A percentile compares a stretch with the other conserved stretches of the same genome.
Evolutionary conservation across 2,888 invertebrate species (phyloP).

Genomic region (Tenthredo distinguenda): DNA sequence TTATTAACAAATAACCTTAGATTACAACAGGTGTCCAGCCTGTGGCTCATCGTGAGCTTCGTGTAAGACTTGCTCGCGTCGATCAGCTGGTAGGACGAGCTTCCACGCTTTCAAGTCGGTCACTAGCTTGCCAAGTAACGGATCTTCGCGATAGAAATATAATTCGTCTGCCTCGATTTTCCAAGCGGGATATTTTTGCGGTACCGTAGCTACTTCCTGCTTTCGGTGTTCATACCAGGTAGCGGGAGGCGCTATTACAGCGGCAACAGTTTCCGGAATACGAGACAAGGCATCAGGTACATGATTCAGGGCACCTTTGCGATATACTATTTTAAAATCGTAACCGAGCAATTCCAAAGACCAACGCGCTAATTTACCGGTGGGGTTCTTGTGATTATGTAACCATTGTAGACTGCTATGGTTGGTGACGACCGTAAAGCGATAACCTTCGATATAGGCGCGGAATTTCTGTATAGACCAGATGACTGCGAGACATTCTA

Average conservation of each 20-base stretch:
- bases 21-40: no score
- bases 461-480: no score
- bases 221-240: constrained; percentile 51
- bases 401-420: no score
- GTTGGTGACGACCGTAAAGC: no score
- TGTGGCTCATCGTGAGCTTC: no score
- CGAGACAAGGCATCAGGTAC: constrained; percentile 56
- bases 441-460: no score
- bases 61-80: no score
- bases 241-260: background rate
- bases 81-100: constrained; percentile 52
- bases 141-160: constrained; percentile 52
- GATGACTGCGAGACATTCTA: no score
- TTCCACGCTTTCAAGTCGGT: constrained; percentile 58
- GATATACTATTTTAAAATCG: constrained; percentile 32
- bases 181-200: constrained; percentile 48
- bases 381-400: constrained; percentile 59
- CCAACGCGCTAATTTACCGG: constrained; percentile 62
- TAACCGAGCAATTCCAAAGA: constrained; percentile 49
- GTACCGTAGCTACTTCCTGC: background rate
- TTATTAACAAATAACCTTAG: no score
- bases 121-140: constrained; percentile 25
- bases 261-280: constrained; percentile 7
- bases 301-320: constrained; percentile 39
- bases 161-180: constrained; percentile 10